Conservation (phyloP, 2,888 invertebrate species). For the Noctua janthina region DNA sequence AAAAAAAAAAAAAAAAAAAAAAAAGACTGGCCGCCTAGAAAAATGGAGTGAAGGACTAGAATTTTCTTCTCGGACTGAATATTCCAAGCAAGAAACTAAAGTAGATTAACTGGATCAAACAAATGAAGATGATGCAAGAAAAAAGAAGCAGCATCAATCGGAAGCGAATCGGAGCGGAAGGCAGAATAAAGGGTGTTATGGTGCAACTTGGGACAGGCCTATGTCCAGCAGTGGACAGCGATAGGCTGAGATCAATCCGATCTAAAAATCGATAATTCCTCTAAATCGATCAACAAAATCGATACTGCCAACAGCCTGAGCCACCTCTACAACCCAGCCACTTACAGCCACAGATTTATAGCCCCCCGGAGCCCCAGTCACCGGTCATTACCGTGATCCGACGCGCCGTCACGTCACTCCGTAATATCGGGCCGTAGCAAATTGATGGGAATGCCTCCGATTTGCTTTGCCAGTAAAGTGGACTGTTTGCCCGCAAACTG, state of each 20-base stretch:
- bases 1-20: too few relatives aligned
- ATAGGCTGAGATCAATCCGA: neutral
- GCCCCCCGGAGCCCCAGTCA: slow-evolving; percentile 67
- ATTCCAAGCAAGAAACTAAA: neutral
- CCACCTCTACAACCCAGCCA: slow-evolving; percentile 57
- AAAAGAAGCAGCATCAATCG: neutral
- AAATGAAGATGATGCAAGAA: neutral
- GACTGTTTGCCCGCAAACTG: slow-evolving; percentile 65
- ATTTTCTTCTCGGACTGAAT: neutral
- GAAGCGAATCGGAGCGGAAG: neutral
- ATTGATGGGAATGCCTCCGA: slow-evolving; percentile 65
- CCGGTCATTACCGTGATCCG: slow-evolving; percentile 74
- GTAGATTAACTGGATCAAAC: neutral
- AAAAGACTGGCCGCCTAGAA: neutral
- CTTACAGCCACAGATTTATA: slow-evolving; percentile 75
- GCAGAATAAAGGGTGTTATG: accelerated
- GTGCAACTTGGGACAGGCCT: neutral
- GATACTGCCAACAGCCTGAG: slow-evolving; percentile 23
- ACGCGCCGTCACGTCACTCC: slow-evolving; percentile 70
- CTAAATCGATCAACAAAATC: slow-evolving; percentile 44
- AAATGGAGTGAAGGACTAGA: too few relatives aligned
- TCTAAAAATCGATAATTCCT: slow-evolving; percentile 6
- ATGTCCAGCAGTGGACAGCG: neutral
- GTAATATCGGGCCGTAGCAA: slow-evolving; percentile 71
- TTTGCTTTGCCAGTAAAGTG: slow-evolving; percentile 70